Percentiles rank a stretch among this genome's conserved stretches.
Conservation (phyloP, 2,888 invertebrate genomes). For the Dermolepida albohirtum region DNA sequence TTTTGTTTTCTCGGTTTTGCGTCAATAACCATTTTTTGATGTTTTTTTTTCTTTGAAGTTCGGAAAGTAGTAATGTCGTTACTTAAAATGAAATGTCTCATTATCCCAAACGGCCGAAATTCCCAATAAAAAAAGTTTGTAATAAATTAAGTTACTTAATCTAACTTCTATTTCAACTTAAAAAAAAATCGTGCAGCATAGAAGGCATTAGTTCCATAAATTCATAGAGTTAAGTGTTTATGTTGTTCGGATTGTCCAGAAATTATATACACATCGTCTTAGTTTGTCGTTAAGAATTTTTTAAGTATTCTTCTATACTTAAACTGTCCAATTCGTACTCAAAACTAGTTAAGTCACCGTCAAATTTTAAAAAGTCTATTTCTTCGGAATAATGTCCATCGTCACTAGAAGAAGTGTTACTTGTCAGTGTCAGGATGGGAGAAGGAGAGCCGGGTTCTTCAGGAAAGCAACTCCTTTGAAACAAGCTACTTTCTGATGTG, state of each 20-base stretch:
- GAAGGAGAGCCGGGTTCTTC: conserved; percentile 68
- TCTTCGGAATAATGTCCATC: conserved; percentile 58
- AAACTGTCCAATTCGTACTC: conserved; percentile 60
- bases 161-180: too few species aligned
- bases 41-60: too few species aligned
- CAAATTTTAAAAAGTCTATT: conserved; percentile 60
- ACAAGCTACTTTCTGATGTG: conserved; percentile 58
- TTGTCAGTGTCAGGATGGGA: conserved; percentile 71
- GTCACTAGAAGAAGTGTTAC: conserved; percentile 59
- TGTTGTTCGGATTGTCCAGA: conserved; percentile 12
- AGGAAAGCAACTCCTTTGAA: conserved; percentile 51
- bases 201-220: conserved; percentile 9
- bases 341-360: conserved; percentile 62
- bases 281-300: conserved; percentile 41
- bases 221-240: not conserved
- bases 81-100: too few species aligned
- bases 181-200: not conserved
- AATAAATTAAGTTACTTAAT: too few species aligned
- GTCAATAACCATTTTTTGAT: too few species aligned
- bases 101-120: too few species aligned
- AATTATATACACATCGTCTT: conserved; percentile 5
- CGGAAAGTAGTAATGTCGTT: too few species aligned
- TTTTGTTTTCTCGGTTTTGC: too few species aligned
- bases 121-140: too few species aligned
- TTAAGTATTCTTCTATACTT: conserved; percentile 47